Base-by-base conservation (phyloP, 2,113 vertebrate genomes). In the Syngnathus typhle region DNA sequence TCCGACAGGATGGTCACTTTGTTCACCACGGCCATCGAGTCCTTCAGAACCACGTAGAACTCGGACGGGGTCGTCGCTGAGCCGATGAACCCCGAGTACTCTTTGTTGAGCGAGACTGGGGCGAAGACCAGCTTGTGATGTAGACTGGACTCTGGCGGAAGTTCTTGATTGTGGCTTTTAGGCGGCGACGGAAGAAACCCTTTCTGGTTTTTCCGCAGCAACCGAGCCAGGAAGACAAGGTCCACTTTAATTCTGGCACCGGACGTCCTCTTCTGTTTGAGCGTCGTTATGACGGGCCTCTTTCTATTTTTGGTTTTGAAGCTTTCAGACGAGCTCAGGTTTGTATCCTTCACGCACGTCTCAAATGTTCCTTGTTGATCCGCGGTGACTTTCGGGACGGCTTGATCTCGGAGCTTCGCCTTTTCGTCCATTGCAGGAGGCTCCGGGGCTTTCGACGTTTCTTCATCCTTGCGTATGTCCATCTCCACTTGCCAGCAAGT, bases 31-130 rank as follows among this genome's bases (percentile, higher is more conserved):
- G 87, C 76, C 77, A 92, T 85, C 16, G 83, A 85, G 52, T 92
- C 76, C 58, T 94, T 89, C 56, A 94, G 85, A 58, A 93, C 84
- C 51, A 96, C 27, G 3, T 61, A 89, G 71, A 98, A 96, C n/a
- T 93, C 76, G 0, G 81, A 92, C 36, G 94, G 94, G 62, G 92
- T 91, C 15, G 71, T 85, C 70, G 92, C 77, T 23, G 84, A 82
- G 47, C 87, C 86, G 21, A 89, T 88, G 76, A 90, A 91, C 1
- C 90, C 92, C 21, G 16, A 51, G 67, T 93, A 93, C 0, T 7
- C 78, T 11, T 67, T 70, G 66, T 89, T 83, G 5, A 65, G 76
- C n/a, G 83, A 73, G 32, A 94, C 60, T 1, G 84, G 74, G 4
- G 41, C 69, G 72, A 91, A 89, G 2, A 7, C 68, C 37, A 91